Evolutionary conservation across 2,113 vertebrate genomes (phyloP), one percentile per base, ranked within the genome.

Genomic region (Otis tarda): DNA sequence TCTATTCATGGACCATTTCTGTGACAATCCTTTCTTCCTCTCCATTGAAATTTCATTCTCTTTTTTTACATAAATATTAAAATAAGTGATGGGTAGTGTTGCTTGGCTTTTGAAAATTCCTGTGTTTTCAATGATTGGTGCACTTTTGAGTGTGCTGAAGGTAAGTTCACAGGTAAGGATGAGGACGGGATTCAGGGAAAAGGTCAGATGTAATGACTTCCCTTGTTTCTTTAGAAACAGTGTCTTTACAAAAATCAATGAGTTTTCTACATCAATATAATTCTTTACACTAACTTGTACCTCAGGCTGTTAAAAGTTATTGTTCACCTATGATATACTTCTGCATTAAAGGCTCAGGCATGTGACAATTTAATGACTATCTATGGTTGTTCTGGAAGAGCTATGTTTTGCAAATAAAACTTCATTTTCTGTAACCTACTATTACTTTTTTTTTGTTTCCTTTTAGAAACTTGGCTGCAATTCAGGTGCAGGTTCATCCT

Each of bases 401-500:
- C 89, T 95, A 35, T 96, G 78, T 96, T 95, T 96, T 96, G 50
- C 75, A 95, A 97, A 97, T 97, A 93, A 97, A 97, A 94, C 75
- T 97, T 87, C 90, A 61, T 74, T 96, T 97, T 96, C 96, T 98
- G 94, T 98, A 97, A 96, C 88, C 68, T 90, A 68, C 90, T 97
- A 69, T 95, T 97, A 91, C 97, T 87, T 74, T 93, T 39, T 39
- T 49, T 96, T 92, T 95, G 68, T 98, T 97, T 98, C 89, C 94
- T 97, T 95, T 89, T 98, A 99, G 98, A 98, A 98, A 95, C 96
- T 97, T 85, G 97, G 98, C 95, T 97, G 97, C 94, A 96, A 91
- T 90, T 98, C 98, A 79, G 92, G 97, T 97, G 87, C 96, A 97
- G 96, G 96, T 96, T 97, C 97, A 91, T 96, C 90, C 88, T 98